Base-by-base conservation (phyloP, 37 sponge, comb jelly and placozoan genomes). In the Beroe forskalii region DNA sequence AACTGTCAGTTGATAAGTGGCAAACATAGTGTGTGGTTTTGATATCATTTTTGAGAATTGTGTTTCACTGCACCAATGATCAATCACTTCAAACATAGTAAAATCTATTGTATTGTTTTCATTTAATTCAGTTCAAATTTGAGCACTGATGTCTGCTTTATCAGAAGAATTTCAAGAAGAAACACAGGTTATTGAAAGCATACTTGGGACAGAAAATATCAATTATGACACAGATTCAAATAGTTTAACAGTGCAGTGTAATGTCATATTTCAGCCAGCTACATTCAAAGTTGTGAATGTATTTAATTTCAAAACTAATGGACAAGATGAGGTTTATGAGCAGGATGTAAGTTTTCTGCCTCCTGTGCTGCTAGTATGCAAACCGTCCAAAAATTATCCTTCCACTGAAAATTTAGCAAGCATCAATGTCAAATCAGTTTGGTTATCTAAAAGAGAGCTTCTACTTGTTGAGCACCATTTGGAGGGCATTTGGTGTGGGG, bases 321-420 rank as follows among this genome's bases (percentile, higher is more conserved):
- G 17, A 48, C 4, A 64, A 4, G 17, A 64, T 23, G 25, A 64
- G 17, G 25, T 64, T 6, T 64, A 30, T 64, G 66, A 27, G 17
- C 66, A 64, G 66, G 66, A 22, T n/a, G 25, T 64, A 36, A 36
- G 38, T 9, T 36, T 14, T 36, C 38, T 69, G 19, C 19, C 72
- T 32, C 72, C 72, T 32, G 72, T 69, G 2, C 38, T 69, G 4
- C 72, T 69, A 35, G 12, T 32, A 69, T 69, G 72, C 32, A 69
- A 69, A 69, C 38, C 39, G 32, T 69, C 72, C 4, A 37, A 69
- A 8, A 69, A 36, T 1, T 69, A 69, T 69, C 72, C 72, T 69
- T 27, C 1, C 4, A 9, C 27, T 12, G 72, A 69, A 36, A 69
- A 35, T 36, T 17, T 69, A 35, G 39, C 39, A 31, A 33, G 37